Percentiles rank a stretch among this genome's conserved stretches.
Evolutionary conservation across 2,797 vertebrate species (phyloP).

Genomic region (Avahi laniger): DNA sequence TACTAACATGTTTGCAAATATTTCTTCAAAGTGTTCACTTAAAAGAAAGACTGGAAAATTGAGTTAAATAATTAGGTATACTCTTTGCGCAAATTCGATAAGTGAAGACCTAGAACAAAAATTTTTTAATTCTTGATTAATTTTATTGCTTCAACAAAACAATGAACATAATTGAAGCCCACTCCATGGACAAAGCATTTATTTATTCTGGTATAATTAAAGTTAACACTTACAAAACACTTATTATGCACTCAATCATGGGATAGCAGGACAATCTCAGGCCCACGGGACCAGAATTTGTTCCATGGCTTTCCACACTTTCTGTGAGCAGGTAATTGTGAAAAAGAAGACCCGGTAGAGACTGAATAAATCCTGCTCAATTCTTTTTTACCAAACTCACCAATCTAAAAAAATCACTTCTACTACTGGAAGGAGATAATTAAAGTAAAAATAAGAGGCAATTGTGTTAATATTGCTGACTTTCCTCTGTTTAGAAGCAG

Average conservation of each 20-base stretch:
- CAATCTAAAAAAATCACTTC: neutral
- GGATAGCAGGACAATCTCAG: neutral
- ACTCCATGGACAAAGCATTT: too few species aligned
- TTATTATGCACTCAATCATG: neutral
- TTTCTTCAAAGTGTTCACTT: neutral
- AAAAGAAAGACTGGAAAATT: neutral
- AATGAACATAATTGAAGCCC: neutral
- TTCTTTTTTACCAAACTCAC: neutral
- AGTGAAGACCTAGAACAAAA: neutral
- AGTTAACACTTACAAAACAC: neutral
- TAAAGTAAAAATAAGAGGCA: neutral
- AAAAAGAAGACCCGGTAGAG: neutral
- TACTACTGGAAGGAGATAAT: neutral
- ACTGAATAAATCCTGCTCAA: neutral
- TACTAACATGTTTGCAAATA: neutral
- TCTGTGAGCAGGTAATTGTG: neutral
- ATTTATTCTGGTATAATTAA: neutral
- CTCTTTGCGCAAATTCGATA: neutral
- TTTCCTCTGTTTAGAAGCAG: neutral
- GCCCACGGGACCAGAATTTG: neutral
- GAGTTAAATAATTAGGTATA: neutral
- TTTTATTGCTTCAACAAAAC: neutral
- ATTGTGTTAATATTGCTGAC: neutral
- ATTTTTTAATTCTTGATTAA: neutral
- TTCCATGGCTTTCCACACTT: neutral